These are phyloP conservation scores for Trissolcus japonicus DNA, from an alignment of 2,888 invertebrate species.

Conservation along the genomic window DNA sequence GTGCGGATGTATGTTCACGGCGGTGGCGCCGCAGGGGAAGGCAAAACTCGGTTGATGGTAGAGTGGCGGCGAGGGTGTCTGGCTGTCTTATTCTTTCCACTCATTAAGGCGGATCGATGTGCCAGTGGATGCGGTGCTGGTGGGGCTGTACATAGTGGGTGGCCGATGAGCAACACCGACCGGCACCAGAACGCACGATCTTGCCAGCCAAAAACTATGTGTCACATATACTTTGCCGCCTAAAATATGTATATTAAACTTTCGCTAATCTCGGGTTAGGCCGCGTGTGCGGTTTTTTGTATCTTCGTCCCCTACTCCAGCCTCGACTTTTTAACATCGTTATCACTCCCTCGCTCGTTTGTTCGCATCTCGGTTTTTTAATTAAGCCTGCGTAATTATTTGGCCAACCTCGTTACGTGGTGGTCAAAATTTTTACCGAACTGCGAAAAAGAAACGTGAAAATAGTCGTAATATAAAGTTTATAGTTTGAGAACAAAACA, in stretches of 20 bases:
- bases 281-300: constrained; percentile 2
- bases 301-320: no score
- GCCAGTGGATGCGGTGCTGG: constrained; percentile 68
- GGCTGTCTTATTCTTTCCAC: constrained; percentile 76
- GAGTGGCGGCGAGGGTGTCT: constrained; percentile 61
- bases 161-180: constrained; percentile 55
- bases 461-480: no score
- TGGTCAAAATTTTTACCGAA: background rate
- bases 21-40: constrained; percentile 61
- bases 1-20: constrained; percentile 42
- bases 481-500: no score
- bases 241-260: constrained; percentile 47
- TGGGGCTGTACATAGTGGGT: constrained; percentile 58
- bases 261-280: constrained; percentile 45
- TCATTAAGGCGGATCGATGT: constrained; percentile 77
- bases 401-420: background rate
- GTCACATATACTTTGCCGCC: constrained; percentile 51
- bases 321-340: constrained; percentile 24
- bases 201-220: constrained; percentile 45
- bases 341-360: constrained; percentile 3
- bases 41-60: constrained; percentile 59
- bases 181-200: constrained; percentile 47
- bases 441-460: background rate
- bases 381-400: constrained; percentile 24
- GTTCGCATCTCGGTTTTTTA: constrained; percentile 12